A percentile compares a stretch with the other conserved stretches of the same genome.
These are phyloP conservation scores for Orthonevra nobilis DNA, from an alignment of 2,888 invertebrate species.

Conservation along the genomic window DNA sequence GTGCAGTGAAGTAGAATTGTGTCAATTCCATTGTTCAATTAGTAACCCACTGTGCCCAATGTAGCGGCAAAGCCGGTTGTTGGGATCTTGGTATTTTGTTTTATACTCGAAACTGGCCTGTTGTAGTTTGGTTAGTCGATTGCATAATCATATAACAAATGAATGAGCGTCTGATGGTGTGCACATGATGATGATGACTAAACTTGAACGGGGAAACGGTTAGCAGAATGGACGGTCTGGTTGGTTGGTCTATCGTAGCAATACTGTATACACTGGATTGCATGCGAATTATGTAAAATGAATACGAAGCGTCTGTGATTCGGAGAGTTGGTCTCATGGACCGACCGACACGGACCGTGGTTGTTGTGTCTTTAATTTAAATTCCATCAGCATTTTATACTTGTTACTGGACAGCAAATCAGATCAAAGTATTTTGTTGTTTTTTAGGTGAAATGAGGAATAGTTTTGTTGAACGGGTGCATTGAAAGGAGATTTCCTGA, in stretches of 20 bases:
- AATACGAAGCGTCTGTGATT: conserved; percentile 23
- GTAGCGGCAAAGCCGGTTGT: conserved; percentile 25
- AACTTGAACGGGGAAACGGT: conserved; percentile 36
- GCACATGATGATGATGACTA: conserved; percentile 15
- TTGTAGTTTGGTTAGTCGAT: conserved; percentile 24
- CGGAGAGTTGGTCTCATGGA: background rate
- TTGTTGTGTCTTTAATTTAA: conserved; percentile 37
- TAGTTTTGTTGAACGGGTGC: background rate
- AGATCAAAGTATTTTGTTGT: conserved; percentile 23
- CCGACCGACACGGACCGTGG: conserved; percentile 18
- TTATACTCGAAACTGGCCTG: conserved; percentile 28
- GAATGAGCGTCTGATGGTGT: background rate
- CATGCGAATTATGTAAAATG: conserved; percentile 55
- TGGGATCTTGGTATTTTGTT: background rate
- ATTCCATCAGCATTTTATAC: conserved; percentile 48
- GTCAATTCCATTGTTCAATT: conserved; percentile 37
- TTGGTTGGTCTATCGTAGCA: too few species aligned
- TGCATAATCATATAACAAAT: conserved; percentile 19
- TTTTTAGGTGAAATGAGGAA: background rate
- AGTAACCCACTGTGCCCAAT: conserved; percentile 64
- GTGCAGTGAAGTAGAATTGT: conserved; percentile 32
- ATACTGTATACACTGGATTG: conserved; percentile 11
- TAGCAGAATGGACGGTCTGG: conserved; percentile 1
- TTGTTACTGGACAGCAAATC: conserved; percentile 29
- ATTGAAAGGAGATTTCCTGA: conserved; percentile 35